A percentile compares a stretch with the other conserved stretches of the same genome.
Conservation (phyloP, 2,888 invertebrate species). For the Rutpela maculata region DNA sequence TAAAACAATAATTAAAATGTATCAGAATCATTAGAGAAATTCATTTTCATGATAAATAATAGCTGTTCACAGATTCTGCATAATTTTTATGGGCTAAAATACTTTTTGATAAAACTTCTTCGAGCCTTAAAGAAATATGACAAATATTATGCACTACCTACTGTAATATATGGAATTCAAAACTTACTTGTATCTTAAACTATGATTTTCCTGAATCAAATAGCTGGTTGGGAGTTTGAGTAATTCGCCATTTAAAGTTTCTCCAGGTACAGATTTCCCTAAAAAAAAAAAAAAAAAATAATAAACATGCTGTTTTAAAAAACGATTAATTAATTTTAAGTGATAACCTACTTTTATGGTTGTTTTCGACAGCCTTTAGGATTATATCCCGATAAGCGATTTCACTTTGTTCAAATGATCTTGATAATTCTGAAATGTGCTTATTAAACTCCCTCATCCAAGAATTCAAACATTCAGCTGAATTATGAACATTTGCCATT, state of each 20-base stretch:
- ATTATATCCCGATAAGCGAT: constrained; percentile 50
- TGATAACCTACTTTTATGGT: constrained; percentile 42
- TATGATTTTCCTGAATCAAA: constrained; percentile 57
- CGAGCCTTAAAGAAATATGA: constrained; percentile 41
- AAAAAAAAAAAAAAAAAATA: constrained; percentile 24
- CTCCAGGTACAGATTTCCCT: constrained; percentile 35
- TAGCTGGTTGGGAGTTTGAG: constrained; percentile 38
- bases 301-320: not conserved
- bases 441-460: constrained; percentile 56
- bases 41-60: not conserved
- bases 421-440: constrained; percentile 54
- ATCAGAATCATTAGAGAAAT: not conserved
- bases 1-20: not conserved
- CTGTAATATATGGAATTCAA: constrained; percentile 7
- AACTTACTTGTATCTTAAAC: constrained; percentile 56
- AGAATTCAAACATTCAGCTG: constrained; percentile 47
- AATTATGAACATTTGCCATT: constrained; percentile 51
- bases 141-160: not conserved
- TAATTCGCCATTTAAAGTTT: constrained; percentile 42
- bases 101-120: constrained; percentile 49
- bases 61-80: constrained; percentile 15
- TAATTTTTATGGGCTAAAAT: constrained; percentile 49
- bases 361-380: constrained; percentile 42
- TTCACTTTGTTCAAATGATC: constrained; percentile 56
- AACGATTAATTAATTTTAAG: not conserved